Evolutionary conservation across 2,888 invertebrate species (phyloP).

Genomic region (Strigamia transsilvanica): DNA sequence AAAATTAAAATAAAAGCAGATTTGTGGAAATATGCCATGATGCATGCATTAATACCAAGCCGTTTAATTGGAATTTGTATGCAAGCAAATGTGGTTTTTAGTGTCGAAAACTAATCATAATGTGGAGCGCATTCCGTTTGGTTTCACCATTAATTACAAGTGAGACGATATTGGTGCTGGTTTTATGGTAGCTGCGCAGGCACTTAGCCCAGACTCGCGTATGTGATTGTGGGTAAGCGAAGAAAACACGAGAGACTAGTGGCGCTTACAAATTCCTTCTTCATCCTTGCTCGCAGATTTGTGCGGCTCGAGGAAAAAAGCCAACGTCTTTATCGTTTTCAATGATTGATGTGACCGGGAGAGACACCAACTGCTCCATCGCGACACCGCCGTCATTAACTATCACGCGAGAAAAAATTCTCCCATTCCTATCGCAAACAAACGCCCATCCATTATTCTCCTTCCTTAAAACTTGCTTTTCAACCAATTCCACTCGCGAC

Average conservation of each 20-base stretch:
- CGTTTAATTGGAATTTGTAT: too few species aligned
- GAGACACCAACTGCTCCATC: conserved; percentile 15
- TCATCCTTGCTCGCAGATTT: neutral
- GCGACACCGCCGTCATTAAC: conserved; percentile 21
- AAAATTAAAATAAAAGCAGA: too few species aligned
- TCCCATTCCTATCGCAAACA: neutral
- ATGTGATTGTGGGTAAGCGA: conserved; percentile 25
- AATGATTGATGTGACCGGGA: conserved; percentile 5
- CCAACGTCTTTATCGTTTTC: conserved; percentile 8
- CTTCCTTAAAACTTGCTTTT: neutral
- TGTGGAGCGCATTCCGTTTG: too few species aligned
- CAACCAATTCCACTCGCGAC: neutral
- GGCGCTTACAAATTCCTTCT: conserved; percentile 25
- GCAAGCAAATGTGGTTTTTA: too few species aligned
- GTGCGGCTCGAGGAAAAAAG: neutral
- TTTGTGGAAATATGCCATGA: too few species aligned
- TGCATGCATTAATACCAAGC: too few species aligned
- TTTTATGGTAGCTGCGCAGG: neutral
- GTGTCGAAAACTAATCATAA: too few species aligned
- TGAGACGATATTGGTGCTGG: neutral
- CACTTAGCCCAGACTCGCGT: neutral
- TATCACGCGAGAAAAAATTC: conserved; percentile 11
- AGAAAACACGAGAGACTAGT: neutral
- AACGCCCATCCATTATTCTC: neutral
- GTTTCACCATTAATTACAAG: conserved; percentile 3